Conservation (phyloP, 2,113 vertebrate species). For the Lophius piscatorius region DNA sequence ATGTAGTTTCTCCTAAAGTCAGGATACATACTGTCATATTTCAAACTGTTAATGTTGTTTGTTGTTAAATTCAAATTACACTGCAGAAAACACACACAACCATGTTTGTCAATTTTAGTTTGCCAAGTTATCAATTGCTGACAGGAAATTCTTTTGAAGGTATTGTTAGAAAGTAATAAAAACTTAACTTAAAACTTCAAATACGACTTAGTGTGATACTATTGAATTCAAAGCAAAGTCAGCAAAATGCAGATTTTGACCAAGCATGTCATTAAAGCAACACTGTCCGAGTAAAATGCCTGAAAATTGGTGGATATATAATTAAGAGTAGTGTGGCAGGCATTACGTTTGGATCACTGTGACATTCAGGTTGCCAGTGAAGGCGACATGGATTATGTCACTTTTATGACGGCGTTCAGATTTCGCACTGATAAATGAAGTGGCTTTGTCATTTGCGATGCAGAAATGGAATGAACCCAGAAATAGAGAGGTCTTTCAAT, state of each 20-base stretch:
- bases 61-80: too few relatives aligned
- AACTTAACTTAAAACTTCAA: background rate
- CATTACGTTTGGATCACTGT: conserved; percentile 14
- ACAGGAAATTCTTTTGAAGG: too few relatives aligned
- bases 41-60: too few relatives aligned
- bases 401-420: conserved; percentile 49
- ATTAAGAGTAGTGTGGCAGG: conserved; percentile 54
- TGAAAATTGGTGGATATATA: conserved; percentile 53
- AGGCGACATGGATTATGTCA: conserved; percentile 46
- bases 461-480: conserved; percentile 79
- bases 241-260: conserved; percentile 59
- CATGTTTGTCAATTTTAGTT: too few relatives aligned
- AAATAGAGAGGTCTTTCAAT: conserved; percentile 84
- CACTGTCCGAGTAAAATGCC: conserved; percentile 50
- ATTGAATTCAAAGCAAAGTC: conserved; percentile 41
- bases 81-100: too few relatives aligned
- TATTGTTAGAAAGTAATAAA: too few relatives aligned
- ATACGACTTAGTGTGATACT: background rate
- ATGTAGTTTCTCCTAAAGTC: too few relatives aligned
- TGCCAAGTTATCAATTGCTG: conserved; percentile 31
- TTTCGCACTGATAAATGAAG: conserved; percentile 77
- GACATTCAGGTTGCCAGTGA: conserved; percentile 48
- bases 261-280: conserved; percentile 38
- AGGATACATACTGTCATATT: too few relatives aligned
- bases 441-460: conserved; percentile 71